Base-by-base conservation (phyloP, 2,888 invertebrate genomes). In the Pyrrhopygopsis socrates region DNA sequence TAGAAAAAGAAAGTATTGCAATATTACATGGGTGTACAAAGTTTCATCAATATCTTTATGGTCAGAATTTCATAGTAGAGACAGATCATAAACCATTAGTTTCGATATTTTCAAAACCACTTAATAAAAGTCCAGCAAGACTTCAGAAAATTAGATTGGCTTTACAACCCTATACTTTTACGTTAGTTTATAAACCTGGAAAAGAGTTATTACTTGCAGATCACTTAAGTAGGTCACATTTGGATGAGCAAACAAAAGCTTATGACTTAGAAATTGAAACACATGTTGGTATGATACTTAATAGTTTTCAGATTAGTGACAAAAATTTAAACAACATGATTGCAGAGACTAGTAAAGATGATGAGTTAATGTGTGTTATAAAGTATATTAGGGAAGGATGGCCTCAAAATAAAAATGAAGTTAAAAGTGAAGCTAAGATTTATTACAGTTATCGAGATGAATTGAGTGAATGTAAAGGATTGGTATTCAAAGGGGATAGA, bases 401-500 rank as follows among this genome's bases (percentile, higher is more conserved):
- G n/a, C n/a, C n/a, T n/a, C n/a, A n/a, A n/a, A n/a, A n/a, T n/a
- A n/a, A n/a, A n/a, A n/a, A n/a, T n/a, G n/a, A n/a, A n/a, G n/a
- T n/a, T n/a, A n/a, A n/a, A n/a, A n/a, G n/a, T n/a, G n/a, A n/a
- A n/a, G n/a, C n/a, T n/a, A n/a, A n/a, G n/a, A n/a, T n/a, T 45
- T 45, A 45, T 18, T 45, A 13, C 15, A 45, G 15, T 18, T 45
- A 77, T 15, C 83, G 75, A 73, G 87, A 87, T 68, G 81, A 83
- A 27, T 70, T 83, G 50, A 77, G 78, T 11, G 80, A 77, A 60
- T 20, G 81, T 22, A 65, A 83, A 65, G 83, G 73, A 76, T 77
- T 86, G 13, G 73, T 86, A n/a, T 86, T 86, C 71, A 86, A 86
- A 86, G 45, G 45, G 4, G 80, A 83, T 73, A 86, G 80, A 76